Conservation (phyloP, 2,888 invertebrate species). For the Monoplex corrugatus region DNA sequence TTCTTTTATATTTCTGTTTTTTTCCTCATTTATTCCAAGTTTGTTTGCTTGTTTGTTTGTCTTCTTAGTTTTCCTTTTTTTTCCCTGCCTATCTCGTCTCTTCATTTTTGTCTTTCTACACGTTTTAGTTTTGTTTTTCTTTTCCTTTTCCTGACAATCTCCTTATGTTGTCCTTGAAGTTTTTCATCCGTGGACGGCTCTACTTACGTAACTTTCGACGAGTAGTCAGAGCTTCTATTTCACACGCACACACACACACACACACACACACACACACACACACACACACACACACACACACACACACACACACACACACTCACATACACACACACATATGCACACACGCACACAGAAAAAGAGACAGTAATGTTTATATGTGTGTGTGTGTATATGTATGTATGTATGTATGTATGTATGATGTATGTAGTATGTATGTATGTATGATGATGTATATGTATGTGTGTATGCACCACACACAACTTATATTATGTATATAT, state of each 20-base stretch:
- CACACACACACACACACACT: background rate
- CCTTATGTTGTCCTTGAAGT: background rate
- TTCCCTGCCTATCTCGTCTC: background rate
- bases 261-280: background rate
- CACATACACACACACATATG: background rate
- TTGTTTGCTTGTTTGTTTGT: background rate
- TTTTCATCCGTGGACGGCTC: too few relatives aligned
- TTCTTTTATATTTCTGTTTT: background rate
- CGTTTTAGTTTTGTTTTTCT: too few relatives aligned
- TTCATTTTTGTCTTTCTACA: background rate
- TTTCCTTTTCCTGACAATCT: background rate
- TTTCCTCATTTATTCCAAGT: background rate
- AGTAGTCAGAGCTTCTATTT: background rate
- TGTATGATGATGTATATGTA: too few relatives aligned
- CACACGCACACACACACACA: background rate
- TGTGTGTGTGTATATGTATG: background rate
- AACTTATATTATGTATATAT: background rate
- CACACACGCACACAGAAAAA: background rate
- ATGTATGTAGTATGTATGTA: too few relatives aligned
- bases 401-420: too few relatives aligned
- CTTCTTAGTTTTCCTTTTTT: background rate
- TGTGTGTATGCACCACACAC: background rate
- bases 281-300: background rate
- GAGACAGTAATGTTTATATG: background rate
- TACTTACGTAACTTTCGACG: background rate